phyloP scores from a whole-genome alignment of 2,113 vertebrate genomes.

The Pagrus major region DNA sequence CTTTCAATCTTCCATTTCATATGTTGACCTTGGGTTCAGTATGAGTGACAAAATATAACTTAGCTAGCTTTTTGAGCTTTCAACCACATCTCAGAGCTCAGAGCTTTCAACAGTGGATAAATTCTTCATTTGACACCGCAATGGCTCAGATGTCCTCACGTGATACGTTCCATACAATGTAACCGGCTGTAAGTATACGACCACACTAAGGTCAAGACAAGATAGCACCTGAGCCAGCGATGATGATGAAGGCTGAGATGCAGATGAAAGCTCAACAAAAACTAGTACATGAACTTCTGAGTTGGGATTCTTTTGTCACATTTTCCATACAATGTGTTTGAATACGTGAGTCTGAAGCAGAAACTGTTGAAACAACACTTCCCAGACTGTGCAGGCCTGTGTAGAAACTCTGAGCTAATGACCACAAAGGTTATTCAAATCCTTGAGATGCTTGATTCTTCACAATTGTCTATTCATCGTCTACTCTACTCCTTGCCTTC shows the following conservation, averaged over 20 bases:
- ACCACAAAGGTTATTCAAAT: neutral
- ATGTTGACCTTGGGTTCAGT: neutral
- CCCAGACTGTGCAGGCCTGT: neutral
- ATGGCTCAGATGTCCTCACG: neutral
- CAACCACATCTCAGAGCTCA: neutral
- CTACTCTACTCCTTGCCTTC: conserved; percentile 35
- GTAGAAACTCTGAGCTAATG: neutral
- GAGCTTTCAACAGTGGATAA: neutral
- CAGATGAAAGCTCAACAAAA: neutral
- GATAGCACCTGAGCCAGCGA: neutral
- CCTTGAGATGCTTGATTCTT: conserved; percentile 42
- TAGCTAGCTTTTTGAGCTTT: neutral
- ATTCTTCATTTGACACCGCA: neutral
- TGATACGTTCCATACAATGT: neutral
- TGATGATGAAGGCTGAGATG: neutral
- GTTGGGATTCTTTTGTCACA: neutral
- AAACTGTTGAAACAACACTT: neutral
- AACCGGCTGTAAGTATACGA: too few relatives aligned
- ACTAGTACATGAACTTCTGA: neutral
- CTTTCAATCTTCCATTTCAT: neutral
- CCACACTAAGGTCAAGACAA: neutral
- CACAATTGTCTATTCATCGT: conserved; percentile 1
- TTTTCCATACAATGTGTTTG: neutral
- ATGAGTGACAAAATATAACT: neutral
- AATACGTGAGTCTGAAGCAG: neutral